A percentile compares a stretch with the other conserved stretches of the same genome.
phyloP scores from a whole-genome alignment of 2,888 invertebrate species.

The Panzeria rudis region DNA sequence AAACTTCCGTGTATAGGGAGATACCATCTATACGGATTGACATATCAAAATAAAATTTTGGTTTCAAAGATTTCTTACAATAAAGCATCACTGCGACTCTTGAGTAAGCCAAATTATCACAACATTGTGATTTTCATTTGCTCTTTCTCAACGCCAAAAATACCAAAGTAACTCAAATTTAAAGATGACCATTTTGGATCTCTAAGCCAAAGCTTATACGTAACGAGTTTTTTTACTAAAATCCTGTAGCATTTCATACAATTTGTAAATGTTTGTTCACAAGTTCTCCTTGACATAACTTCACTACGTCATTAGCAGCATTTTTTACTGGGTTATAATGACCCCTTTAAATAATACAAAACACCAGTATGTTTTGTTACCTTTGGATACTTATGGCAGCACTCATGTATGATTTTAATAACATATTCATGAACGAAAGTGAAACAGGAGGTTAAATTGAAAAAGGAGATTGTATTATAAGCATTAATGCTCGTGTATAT shows the following conservation, averaged over 20 bases:
- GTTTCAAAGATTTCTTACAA: no score
- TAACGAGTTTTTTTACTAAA: background rate
- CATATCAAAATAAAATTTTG: no score
- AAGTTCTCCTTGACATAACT: background rate
- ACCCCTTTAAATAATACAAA: background rate
- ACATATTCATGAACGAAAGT: background rate
- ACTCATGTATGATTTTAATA: constrained; percentile 35
- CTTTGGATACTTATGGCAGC: constrained; percentile 27
- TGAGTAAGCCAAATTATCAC: no score
- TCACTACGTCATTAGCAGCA: background rate
- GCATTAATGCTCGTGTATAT: background rate
- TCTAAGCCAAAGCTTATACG: background rate
- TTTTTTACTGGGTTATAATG: background rate
- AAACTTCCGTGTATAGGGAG: no score
- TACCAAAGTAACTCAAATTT: background rate
- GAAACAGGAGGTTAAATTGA: background rate
- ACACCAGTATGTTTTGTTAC: constrained; percentile 1
- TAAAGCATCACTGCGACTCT: no score
- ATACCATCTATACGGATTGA: no score
- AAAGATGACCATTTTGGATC: background rate
- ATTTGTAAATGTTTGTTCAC: background rate
- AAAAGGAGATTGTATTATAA: background rate
- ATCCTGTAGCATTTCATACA: background rate
- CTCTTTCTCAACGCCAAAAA: accelerated
- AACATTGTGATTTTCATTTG: background rate